These are phyloP conservation scores for Eretmochelys imbricata DNA, from an alignment of 2,113 vertebrate species.

Conservation along the genomic window DNA sequence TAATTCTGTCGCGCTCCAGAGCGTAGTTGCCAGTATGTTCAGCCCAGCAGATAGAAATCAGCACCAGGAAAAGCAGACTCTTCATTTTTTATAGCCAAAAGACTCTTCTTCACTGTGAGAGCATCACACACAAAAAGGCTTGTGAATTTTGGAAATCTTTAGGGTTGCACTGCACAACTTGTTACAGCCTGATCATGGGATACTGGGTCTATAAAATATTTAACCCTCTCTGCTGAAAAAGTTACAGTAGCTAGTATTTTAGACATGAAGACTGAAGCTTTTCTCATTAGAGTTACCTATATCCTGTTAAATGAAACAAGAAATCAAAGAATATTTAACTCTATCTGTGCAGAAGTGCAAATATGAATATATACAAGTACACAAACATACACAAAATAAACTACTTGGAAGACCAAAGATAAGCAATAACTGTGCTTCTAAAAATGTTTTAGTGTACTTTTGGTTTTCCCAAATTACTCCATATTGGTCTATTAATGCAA, in stretches of 20 bases:
- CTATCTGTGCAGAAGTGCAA: slow-evolving; percentile 55
- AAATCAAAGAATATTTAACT: slow-evolving; percentile 64
- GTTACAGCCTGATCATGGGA: slow-evolving; percentile 63
- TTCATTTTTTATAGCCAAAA: slow-evolving; percentile 85
- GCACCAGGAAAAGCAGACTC: slow-evolving; percentile 86
- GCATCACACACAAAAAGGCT: slow-evolving; percentile 66
- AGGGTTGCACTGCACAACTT: slow-evolving; percentile 74
- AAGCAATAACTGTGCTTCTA: not conserved
- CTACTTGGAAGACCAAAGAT: not conserved
- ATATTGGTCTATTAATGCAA: slow-evolving; percentile 12
- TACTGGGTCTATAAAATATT: slow-evolving; percentile 49
- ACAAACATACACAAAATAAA: not conserved
- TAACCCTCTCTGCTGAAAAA: slow-evolving; percentile 74
- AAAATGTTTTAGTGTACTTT: not conserved
- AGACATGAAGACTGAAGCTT: slow-evolving; percentile 20
- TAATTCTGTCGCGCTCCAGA: slow-evolving; percentile 85
- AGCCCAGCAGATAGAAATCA: slow-evolving; percentile 88
- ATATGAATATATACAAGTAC: not conserved
- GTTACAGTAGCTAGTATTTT: slow-evolving; percentile 52
- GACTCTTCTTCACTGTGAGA: slow-evolving; percentile 84
- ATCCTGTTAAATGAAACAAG: not conserved
- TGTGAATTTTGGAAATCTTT: slow-evolving; percentile 70
- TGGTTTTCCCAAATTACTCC: slow-evolving; percentile 17
- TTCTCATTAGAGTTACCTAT: slow-evolving; percentile 31
- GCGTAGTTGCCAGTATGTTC: slow-evolving; percentile 82